Conservation (phyloP, 2,797 vertebrate genomes). For the Chrysocyon brachyurus region DNA sequence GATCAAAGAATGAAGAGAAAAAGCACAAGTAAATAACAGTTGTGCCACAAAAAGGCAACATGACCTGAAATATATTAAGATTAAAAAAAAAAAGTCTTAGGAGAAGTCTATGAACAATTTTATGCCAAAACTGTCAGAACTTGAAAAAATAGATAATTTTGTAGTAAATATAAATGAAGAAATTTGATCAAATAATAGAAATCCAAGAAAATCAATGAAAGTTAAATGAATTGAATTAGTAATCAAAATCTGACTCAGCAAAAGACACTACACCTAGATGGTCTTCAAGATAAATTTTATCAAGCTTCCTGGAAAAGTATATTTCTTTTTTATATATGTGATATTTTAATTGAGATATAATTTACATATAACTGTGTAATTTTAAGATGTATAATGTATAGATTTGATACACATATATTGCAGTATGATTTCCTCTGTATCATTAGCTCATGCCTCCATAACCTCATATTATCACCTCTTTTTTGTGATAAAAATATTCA, state of each 20-base stretch:
- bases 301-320: not conserved
- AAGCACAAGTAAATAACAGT: not conserved
- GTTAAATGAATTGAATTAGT: not conserved
- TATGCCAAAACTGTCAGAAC: not conserved
- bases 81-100: not conserved
- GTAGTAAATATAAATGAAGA: not conserved
- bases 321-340: not conserved
- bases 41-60: not conserved
- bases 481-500: not conserved
- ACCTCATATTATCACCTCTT: not conserved
- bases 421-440: not conserved
- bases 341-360: not conserved
- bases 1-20: not conserved
- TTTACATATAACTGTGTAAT: not conserved
- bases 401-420: not conserved
- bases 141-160: conserved; percentile 9
- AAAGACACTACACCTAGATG: not conserved
- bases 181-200: not conserved
- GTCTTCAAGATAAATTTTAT: not conserved
- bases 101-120: not conserved
- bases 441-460: not conserved
- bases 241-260: not conserved
- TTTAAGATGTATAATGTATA: not conserved
- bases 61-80: not conserved
- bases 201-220: not conserved